Conservation (phyloP, 2,113 vertebrate genomes). For the Haemorhous mexicanus region DNA sequence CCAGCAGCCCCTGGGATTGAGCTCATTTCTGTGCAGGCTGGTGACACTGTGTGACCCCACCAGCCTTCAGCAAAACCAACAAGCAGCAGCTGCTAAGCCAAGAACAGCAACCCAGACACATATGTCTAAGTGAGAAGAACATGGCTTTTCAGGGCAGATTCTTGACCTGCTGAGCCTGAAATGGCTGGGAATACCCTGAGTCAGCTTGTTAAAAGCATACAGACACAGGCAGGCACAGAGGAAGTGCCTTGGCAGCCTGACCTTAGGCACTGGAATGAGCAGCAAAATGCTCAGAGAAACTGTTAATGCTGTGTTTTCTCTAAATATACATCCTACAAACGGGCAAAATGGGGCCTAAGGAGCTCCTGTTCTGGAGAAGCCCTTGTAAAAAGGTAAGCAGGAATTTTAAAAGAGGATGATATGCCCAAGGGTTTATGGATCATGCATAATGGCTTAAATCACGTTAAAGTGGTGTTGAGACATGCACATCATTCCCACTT, state of each 20-base stretch:
- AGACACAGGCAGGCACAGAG: background rate
- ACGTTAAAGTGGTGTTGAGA: background rate
- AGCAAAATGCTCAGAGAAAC: background rate
- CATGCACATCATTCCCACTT: background rate
- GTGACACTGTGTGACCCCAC: accelerated
- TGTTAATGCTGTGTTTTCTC: background rate
- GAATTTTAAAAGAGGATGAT: background rate
- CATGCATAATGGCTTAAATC: background rate
- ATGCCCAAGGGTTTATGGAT: background rate
- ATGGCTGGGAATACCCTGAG: background rate
- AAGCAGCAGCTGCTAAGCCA: background rate
- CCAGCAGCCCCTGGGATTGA: background rate
- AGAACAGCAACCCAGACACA: background rate
- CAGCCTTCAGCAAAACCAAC: background rate
- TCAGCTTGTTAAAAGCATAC: background rate
- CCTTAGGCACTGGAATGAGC: background rate
- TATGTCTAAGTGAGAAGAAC: background rate
- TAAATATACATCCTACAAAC: background rate
- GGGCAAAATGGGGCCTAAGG: background rate
- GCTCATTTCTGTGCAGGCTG: background rate
- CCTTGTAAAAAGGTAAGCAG: background rate
- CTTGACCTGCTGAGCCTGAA: background rate
- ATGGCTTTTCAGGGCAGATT: background rate
- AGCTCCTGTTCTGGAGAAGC: background rate
- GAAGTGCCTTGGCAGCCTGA: background rate